Base-by-base conservation (phyloP, 2,113 vertebrate genomes). In the Promerops cafer region DNA sequence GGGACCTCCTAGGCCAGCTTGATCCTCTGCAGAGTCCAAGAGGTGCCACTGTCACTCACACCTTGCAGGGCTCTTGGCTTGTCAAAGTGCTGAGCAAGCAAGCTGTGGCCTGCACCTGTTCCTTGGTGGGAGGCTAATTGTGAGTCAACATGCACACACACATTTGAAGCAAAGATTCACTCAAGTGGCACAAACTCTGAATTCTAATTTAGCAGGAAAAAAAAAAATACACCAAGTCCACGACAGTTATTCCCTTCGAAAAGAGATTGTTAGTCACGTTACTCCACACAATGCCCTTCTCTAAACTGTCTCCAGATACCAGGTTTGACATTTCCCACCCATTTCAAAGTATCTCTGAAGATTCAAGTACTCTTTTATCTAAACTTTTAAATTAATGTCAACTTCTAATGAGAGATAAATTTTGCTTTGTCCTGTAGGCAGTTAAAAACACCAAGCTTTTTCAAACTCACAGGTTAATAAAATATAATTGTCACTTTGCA, bases 341-440 rank as follows among this genome's bases (percentile, higher is more conserved):
- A 54, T 65, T 77, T 93, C 45, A 83, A 87, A 80, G 21, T 13
- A 70, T 33, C 45, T 45, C 69, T 82, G 63, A 94, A 83, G 30
- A 86, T 20, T 70, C 31, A 45, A 90, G 15, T 30, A 33, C 3
- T 60, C 56, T 79, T 79, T 89, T 45, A 10, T 61, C 44, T 76
- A 76, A 82, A 68, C 5, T 23, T 85, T 65, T 65, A 37, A 60
- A 68, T 27, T 56, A 47, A 23, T 11, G 16, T 44, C 45, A 76
- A 0, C 16, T 91, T 87, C n/a, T 60, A 64, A 69, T 5, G 37
- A 24, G 17, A 90, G 30, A 28, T 4, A 30, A 17, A 64, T 87
- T 72, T 74, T 59, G 16, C 15, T 87, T 71, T 81, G 22, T 76
- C 40, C 17, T 72, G 17, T 21, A 71, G 40, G 23, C 24, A 77